Percentiles rank a stretch among this genome's conserved stretches.
Conservation (phyloP, 2,888 invertebrate species). For the Chymomyza caudatula region DNA sequence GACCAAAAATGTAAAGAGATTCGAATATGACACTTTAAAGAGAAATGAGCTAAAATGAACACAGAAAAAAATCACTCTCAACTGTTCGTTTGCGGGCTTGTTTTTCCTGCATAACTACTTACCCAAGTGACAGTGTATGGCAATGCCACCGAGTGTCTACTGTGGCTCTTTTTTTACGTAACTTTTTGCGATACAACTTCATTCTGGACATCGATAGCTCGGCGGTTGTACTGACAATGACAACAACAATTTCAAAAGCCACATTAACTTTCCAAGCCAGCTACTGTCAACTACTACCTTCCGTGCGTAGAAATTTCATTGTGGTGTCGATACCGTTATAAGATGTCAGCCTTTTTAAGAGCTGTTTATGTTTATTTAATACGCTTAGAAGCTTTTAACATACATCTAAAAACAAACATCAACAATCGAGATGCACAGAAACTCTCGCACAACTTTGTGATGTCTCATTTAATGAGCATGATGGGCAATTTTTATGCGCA, state of each 20-base stretch:
- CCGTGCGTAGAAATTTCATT: not conserved
- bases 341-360: conserved; percentile 33
- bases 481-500: conserved; percentile 46
- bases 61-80: too few species aligned
- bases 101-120: too few species aligned
- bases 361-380: conserved; percentile 60
- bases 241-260: too few species aligned
- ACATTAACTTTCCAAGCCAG: not conserved
- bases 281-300: not conserved
- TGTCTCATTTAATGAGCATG: conserved; percentile 48
- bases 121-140: too few species aligned
- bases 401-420: conserved; percentile 24
- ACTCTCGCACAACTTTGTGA: conserved; percentile 12
- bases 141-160: not conserved
- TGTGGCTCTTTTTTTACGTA: conserved; percentile 52
- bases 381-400: conserved; percentile 61
- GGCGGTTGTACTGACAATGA: not conserved
- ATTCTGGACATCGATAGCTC: conserved; percentile 36
- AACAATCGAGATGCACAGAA: not conserved
- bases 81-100: too few species aligned
- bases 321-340: conserved; percentile 50
- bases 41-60: too few species aligned
- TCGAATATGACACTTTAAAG: too few species aligned
- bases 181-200: conserved; percentile 63
- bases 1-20: too few species aligned